A percentile compares a stretch with the other conserved stretches of the same genome.
phyloP scores from a whole-genome alignment of 2,797 vertebrate genomes.

The Muraenolepis orangiensis region DNA sequence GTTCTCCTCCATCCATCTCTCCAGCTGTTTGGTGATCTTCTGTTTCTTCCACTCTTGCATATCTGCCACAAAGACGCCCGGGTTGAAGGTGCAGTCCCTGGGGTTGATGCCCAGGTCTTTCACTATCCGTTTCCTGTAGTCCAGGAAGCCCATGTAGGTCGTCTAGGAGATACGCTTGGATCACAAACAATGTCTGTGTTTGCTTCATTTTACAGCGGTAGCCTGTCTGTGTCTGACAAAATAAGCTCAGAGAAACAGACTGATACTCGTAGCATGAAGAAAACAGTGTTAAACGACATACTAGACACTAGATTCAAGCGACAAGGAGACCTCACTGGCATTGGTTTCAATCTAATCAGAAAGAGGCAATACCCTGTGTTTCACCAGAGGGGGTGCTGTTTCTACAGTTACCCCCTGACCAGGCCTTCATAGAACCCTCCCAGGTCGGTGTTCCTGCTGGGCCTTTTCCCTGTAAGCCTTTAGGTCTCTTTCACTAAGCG shows the following conservation, averaged over 20 bases:
- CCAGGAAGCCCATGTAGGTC: constrained; percentile 95
- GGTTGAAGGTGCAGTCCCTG: constrained; percentile 94
- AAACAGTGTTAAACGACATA: neutral
- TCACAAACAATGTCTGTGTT: neutral
- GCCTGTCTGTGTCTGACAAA: neutral
- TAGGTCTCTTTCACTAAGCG: neutral
- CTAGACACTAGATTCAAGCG: neutral
- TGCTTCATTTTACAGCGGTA: neutral
- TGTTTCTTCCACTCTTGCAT: constrained; percentile 89
- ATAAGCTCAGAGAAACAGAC: neutral
- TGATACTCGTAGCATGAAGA: neutral
- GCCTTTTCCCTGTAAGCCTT: neutral
- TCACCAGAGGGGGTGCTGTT: neutral
- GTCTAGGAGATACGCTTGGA: constrained; percentile 70
- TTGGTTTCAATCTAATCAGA: neutral
- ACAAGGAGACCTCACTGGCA: neutral
- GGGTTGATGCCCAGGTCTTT: constrained; percentile 90
- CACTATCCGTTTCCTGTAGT: constrained; percentile 89
- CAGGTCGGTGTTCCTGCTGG: neutral
- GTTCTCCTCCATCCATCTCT: constrained; percentile 94
- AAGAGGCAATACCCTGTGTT: neutral
- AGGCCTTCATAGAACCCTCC: neutral
- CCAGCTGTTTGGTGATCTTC: constrained; percentile 90
- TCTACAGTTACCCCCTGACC: neutral
- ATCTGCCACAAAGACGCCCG: constrained; percentile 93